A percentile compares a stretch with the other conserved stretches of the same genome.
Evolutionary conservation across 37 sponge, comb jelly and placozoan species (phyloP).

Genomic region (Eunapius fragilis): DNA sequence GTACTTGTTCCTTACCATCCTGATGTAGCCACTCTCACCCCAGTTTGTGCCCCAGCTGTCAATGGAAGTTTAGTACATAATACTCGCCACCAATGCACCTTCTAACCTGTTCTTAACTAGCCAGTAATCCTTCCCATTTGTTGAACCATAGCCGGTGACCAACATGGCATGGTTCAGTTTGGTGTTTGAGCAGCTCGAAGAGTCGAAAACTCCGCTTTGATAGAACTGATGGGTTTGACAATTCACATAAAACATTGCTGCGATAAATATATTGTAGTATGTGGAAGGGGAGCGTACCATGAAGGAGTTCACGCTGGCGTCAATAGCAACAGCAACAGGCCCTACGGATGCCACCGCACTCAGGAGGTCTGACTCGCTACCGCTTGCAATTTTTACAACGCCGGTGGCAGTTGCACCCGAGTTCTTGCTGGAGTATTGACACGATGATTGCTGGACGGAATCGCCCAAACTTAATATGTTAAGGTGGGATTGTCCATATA

Average conservation of each 20-base stretch:
- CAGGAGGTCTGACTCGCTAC: slow-evolving; percentile 42
- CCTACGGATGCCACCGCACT: slow-evolving; percentile 49
- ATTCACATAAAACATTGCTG: background rate
- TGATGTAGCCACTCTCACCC: slow-evolving; percentile 13
- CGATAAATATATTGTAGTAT: too few species aligned
- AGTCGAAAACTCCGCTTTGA: slow-evolving; percentile 50
- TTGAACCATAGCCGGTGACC: slow-evolving; percentile 54
- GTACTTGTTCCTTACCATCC: background rate
- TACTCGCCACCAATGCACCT: background rate
- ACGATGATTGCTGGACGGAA: slow-evolving; percentile 61
- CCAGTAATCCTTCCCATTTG: slow-evolving; percentile 48
- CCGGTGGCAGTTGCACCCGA: slow-evolving; percentile 44
- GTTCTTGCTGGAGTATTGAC: slow-evolving; percentile 18
- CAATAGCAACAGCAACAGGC: slow-evolving; percentile 48
- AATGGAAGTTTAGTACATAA: background rate
- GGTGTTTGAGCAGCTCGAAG: slow-evolving; percentile 49
- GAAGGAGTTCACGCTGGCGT: slow-evolving; percentile 33
- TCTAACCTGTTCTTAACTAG: slow-evolving; percentile 66
- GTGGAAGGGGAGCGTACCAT: slow-evolving; percentile 41
- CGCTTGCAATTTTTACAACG: slow-evolving; percentile 30
- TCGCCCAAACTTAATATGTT: too few species aligned
- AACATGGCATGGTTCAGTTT: slow-evolving; percentile 58
- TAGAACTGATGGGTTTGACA: too few species aligned
- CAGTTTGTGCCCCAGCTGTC: slow-evolving; percentile 12
- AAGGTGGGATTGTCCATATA: background rate